Conservation (phyloP, 2,113 vertebrate species). For the Bufo gargarizans region DNA sequence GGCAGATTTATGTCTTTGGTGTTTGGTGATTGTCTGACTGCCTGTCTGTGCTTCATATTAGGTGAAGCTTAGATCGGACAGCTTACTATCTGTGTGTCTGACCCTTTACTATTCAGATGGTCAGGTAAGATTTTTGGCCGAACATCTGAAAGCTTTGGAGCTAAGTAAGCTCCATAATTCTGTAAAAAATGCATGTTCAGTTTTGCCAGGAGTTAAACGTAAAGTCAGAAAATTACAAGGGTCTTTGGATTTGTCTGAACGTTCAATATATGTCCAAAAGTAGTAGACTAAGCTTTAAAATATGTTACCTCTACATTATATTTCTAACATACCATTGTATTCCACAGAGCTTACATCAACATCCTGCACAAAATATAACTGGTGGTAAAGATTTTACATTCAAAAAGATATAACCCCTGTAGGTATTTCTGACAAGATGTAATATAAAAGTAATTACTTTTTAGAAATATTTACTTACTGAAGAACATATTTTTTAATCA, state of each 20-base stretch:
- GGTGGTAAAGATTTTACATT: constrained; percentile 1
- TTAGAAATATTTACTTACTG: constrained; percentile 21
- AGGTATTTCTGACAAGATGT: constrained; percentile 7
- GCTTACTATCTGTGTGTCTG: background rate
- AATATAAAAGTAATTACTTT: constrained; percentile 28
- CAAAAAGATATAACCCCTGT: background rate
- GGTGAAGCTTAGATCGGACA: background rate
- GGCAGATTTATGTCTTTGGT: too few species aligned
- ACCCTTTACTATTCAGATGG: background rate
- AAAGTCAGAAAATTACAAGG: background rate
- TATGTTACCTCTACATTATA: background rate
- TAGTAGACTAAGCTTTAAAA: background rate
- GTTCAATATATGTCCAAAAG: background rate
- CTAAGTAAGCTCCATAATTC: background rate
- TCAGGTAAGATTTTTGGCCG: background rate
- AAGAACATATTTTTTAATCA: background rate
- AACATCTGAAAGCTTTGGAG: background rate
- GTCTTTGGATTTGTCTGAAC: background rate
- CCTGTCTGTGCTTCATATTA: background rate
- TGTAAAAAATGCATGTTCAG: background rate
- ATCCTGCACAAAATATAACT: background rate
- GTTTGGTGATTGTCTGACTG: too few species aligned
- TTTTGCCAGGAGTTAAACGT: background rate
- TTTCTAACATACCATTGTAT: background rate
- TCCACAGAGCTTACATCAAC: background rate